Base-by-base conservation (phyloP, 2,113 vertebrate species). In the Cochlearius cochlearius region DNA sequence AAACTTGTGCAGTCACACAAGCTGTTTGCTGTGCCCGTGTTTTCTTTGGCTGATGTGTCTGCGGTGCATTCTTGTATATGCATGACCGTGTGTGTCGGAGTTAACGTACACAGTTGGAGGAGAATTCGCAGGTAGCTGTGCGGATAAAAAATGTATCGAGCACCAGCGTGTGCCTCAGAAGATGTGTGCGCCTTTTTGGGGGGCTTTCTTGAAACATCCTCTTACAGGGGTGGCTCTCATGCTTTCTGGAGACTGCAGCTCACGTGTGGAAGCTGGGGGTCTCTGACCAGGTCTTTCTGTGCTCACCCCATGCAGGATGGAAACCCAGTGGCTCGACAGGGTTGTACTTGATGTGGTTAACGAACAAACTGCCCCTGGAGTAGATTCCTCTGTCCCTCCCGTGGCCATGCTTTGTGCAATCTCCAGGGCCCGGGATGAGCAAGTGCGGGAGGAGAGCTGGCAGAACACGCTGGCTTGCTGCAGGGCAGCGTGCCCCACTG, bases 41-140 rank as follows among this genome's bases (percentile, higher is more conserved):
- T 94, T 79, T 26, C 78, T 88, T 76, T 79, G 84, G 53, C 84
- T 73, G 71, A 5, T 3, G 29, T 11, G 58, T 43, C 34, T 29
- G 81, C 0, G 3, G 2, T 30, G 34, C 0, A 1, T n/a, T 64
- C 58, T n/a, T 72, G 41, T 12, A 1, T 9, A 36, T n/a, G 45
- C 52, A 3, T 7, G 74, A 5, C 53, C 58, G 36, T 25, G 26
- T 16, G 30, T 15, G 25, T 18, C 29, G 4, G 81, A 69, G 43
- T 6, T 7, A 11, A 15, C 3, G 53, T 20, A 56, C 41, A 39
- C 41, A 17, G 41, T 7, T 30, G 20, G 69, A 47, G 72, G 52
- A 19, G 25, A 56, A 66, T 14, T 3, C 5, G 6, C 71, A 55
- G 86, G 69, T 50, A 34, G 56, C 72, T 27, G 12, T 8, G 29